These are phyloP conservation scores for Eupeodes luniger DNA, from an alignment of 2,888 invertebrate species.

Conservation along the genomic window DNA sequence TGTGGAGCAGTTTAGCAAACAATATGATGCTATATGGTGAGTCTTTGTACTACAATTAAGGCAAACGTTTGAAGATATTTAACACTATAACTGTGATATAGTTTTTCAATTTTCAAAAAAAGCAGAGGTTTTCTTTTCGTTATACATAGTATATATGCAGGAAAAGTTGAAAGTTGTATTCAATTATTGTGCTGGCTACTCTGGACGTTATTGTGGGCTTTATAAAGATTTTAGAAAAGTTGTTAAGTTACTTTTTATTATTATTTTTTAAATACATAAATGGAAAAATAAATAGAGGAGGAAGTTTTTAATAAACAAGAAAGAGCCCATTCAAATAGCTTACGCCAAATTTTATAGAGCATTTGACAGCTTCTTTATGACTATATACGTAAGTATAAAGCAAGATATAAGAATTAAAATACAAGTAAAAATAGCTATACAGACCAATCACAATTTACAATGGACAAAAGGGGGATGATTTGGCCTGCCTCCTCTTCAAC, in stretches of 20 bases:
- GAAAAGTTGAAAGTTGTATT: slow-evolving; percentile 16
- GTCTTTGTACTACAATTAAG: slow-evolving; percentile 12
- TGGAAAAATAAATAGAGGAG: too few species aligned
- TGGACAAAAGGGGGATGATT: too few species aligned
- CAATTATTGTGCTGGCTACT: too few species aligned
- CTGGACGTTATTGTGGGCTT: neutral
- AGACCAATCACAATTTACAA: too few species aligned
- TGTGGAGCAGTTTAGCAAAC: neutral
- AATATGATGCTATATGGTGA: neutral
- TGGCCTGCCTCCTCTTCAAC: too few species aligned
- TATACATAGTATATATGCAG: neutral
- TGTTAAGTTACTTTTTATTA: neutral
- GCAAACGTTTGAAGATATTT: slow-evolving; percentile 36
- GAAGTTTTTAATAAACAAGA: too few species aligned
- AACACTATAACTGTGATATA: slow-evolving; percentile 46
- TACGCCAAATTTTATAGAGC: too few species aligned
- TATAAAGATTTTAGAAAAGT: neutral
- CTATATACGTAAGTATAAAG: too few species aligned
- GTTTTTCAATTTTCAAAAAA: slow-evolving; percentile 50
- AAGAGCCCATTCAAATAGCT: too few species aligned
- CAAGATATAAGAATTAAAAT: too few species aligned
- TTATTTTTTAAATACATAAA: neutral
- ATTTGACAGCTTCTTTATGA: too few species aligned
- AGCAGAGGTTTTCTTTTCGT: neutral
- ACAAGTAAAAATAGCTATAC: too few species aligned